phyloP scores from a whole-genome alignment of 2,888 invertebrate species.

The Lysandra coridon region DNA sequence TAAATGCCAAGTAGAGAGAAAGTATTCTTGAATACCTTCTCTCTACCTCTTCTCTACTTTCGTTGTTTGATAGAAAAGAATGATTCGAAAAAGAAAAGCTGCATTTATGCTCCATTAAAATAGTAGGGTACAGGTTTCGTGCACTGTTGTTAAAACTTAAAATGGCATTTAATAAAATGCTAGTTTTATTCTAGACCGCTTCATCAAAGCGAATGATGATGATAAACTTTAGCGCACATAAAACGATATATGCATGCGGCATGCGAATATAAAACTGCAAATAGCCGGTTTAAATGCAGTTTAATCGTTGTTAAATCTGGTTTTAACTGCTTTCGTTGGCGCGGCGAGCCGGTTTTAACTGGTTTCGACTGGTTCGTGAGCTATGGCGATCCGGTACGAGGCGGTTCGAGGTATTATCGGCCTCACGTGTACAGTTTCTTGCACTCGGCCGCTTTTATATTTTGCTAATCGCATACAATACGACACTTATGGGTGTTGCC shows the following conservation, averaged over 20 bases:
- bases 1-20: no score
- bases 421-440: constrained; percentile 44
- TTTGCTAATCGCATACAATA: constrained; percentile 42
- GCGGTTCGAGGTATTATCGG: constrained; percentile 33
- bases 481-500: constrained; percentile 18
- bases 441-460: constrained; percentile 41
- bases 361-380: background rate
- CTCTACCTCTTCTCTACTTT: no score
- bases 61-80: no score
- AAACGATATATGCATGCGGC: background rate
- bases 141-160: no score
- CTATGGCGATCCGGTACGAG: background rate
- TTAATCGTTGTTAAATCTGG: constrained; percentile 6
- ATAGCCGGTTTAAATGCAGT: constrained; percentile 5
- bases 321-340: background rate
- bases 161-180: no score
- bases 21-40: no score
- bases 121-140: no score
- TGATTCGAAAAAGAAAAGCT: no score
- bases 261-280: constrained; percentile 26
- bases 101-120: no score
- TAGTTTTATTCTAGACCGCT: background rate
- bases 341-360: background rate
- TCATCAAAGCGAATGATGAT: background rate
- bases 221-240: background rate